Conservation (phyloP, 2,113 vertebrate species). For the Oreochromis niloticus region DNA sequence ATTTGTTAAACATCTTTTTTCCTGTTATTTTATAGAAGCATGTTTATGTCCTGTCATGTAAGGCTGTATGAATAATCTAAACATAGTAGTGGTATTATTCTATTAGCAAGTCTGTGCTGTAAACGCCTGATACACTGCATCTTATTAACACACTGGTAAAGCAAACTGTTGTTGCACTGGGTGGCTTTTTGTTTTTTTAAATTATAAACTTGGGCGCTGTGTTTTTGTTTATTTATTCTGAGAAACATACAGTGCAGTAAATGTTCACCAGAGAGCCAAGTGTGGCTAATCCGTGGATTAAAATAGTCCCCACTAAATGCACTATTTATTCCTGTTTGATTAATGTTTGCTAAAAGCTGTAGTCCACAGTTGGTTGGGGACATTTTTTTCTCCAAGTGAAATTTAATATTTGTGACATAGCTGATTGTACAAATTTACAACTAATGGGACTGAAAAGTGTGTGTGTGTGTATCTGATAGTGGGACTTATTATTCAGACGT, state of each 20-base stretch:
- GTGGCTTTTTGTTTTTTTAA: accelerated
- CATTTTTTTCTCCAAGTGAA: background rate
- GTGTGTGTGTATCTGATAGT: background rate
- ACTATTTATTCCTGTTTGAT: background rate
- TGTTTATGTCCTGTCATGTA: background rate
- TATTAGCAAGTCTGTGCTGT: background rate
- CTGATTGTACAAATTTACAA: background rate
- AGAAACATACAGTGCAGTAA: background rate
- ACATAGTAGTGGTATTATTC: accelerated
- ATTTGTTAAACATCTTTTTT: accelerated
- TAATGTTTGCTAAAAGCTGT: background rate
- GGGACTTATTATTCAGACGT: background rate
- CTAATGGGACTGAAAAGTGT: background rate
- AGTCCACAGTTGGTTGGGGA: background rate
- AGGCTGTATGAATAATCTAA: background rate
- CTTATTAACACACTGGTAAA: background rate
- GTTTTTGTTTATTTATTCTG: background rate
- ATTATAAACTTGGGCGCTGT: background rate
- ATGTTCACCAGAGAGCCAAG: background rate
- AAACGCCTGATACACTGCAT: background rate
- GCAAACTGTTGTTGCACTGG: background rate
- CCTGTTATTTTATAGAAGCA: background rate
- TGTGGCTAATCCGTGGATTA: background rate
- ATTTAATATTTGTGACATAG: background rate
- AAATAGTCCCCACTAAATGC: background rate